Base-by-base conservation (phyloP, 2,113 vertebrate species). In the Equus quagga region DNA sequence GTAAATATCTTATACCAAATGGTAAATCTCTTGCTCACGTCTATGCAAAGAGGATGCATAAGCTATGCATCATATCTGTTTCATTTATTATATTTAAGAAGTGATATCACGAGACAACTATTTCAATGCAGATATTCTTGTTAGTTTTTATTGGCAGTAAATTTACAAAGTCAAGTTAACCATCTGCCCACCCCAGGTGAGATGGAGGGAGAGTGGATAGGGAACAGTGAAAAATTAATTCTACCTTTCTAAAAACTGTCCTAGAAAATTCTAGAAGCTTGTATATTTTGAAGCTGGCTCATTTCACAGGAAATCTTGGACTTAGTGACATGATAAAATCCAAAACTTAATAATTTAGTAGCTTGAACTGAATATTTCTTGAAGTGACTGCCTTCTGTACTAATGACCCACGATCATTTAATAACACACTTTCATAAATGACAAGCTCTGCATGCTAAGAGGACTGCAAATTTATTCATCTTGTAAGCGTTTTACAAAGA, bases 1-100 rank as follows among this genome's bases (percentile, higher is more conserved):
- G 88, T 98, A 98, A 98, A 97, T 99, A 98, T 97, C 97, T 97
- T 98, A 75, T 58, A 89, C 95, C 89, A 98, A 98, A 98, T 96
- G 88, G 96, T 97, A 99, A 99, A 98, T 97, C 98, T 96, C 98
- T 98, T 89, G 94, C 94, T 98, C 98, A 97, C 96, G 90, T 90
- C 97, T 92, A 94, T 97, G 95, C 97, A 97, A 97, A 98, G 87
- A 96, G 4, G 92, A 96, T 97, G 94, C 86, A 98, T 91, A 97
- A 98, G 96, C 88, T 90, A 44, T 23, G 31, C 67, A 95, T 98
- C 12, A 23, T 93, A 96, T 92, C 67, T 92, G 36, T 92, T 98
- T 98, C 94, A 85, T 94, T 97, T 97, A 94, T 95, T 98, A 95
- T 3, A 0, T 98, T 98, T 97, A 98, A 98, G 84, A 94, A 98